Evolutionary conservation across 2,888 invertebrate genomes (phyloP).

Genomic region (Phortica okadai): DNA sequence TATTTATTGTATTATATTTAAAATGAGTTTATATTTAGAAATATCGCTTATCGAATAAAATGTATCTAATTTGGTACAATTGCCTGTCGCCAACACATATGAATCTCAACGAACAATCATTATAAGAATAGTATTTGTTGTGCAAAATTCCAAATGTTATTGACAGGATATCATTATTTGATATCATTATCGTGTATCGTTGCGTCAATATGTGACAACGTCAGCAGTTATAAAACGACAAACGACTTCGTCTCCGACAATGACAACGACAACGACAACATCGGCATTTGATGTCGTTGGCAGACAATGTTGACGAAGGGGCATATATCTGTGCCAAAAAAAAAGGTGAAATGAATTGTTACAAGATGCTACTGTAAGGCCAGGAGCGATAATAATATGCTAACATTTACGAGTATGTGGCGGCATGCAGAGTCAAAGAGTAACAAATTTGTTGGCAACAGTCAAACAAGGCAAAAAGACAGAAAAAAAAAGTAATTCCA

Average conservation of each 20-base stretch:
- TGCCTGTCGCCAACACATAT: background rate
- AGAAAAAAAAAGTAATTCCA: slow-evolving; percentile 25
- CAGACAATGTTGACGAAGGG: slow-evolving; percentile 17
- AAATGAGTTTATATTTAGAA: no score
- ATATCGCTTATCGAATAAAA: slow-evolving; percentile 37
- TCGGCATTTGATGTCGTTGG: slow-evolving; percentile 35
- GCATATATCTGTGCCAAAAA: slow-evolving; percentile 3
- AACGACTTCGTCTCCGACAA: background rate
- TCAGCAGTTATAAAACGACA: slow-evolving; percentile 14
- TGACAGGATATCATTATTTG: slow-evolving; percentile 75
- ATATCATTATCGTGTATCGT: slow-evolving; percentile 70
- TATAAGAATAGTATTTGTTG: slow-evolving; percentile 7
- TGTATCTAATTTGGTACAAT: slow-evolving; percentile 9
- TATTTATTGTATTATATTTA: no score
- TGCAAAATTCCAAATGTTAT: slow-evolving; percentile 53
- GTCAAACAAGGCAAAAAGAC: slow-evolving; percentile 6
- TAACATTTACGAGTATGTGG: slow-evolving; percentile 63
- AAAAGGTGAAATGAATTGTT: slow-evolving; percentile 58
- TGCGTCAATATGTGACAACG: slow-evolving; percentile 51
- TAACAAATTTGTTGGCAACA: slow-evolving; percentile 19
- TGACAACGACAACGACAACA: slow-evolving; percentile 36
- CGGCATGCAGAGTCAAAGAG: slow-evolving; percentile 25
- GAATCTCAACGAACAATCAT: background rate
- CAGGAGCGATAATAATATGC: slow-evolving; percentile 58
- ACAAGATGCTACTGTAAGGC: slow-evolving; percentile 57